Conservation (phyloP, 1,140 invertebrate genomes). For the Mizuhopecten yessoensis region DNA sequence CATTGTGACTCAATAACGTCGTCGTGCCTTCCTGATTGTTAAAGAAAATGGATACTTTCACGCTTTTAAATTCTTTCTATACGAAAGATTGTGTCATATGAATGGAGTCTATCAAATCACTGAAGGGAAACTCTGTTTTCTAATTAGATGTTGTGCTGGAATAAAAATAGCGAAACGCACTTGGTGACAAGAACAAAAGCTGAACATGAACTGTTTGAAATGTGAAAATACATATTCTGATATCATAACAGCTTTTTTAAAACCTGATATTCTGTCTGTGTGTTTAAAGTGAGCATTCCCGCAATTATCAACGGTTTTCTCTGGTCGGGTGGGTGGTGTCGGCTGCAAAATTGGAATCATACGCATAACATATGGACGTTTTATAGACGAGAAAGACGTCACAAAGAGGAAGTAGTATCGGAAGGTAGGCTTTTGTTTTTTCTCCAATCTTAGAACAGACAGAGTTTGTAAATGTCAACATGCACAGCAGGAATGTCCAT, state of each 20-base stretch:
- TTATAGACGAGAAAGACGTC: neutral
- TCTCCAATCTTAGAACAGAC: neutral
- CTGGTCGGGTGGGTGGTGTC: neutral
- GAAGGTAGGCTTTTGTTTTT: neutral
- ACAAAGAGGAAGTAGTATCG: neutral
- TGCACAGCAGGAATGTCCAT: neutral
- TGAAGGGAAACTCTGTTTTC: neutral
- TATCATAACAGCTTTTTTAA: neutral
- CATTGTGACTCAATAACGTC: neutral
- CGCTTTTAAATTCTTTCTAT: neutral
- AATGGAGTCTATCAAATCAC: neutral
- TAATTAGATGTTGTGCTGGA: neutral
- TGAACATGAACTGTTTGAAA: too few relatives aligned
- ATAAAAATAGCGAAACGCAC: neutral
- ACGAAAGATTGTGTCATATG: neutral
- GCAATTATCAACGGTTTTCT: neutral
- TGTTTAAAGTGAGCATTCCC: neutral
- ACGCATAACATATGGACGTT: too few relatives aligned
- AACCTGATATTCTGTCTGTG: neutral
- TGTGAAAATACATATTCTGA: neutral
- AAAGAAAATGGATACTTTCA: neutral
- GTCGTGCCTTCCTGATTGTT: neutral
- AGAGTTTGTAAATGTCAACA: neutral
- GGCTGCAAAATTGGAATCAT: neutral
- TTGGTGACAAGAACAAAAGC: too few relatives aligned